A percentile compares a stretch with the other conserved stretches of the same genome.
These are phyloP conservation scores for Calephelis nemesis DNA, from an alignment of 1,140 invertebrate genomes.

Conservation along the genomic window DNA sequence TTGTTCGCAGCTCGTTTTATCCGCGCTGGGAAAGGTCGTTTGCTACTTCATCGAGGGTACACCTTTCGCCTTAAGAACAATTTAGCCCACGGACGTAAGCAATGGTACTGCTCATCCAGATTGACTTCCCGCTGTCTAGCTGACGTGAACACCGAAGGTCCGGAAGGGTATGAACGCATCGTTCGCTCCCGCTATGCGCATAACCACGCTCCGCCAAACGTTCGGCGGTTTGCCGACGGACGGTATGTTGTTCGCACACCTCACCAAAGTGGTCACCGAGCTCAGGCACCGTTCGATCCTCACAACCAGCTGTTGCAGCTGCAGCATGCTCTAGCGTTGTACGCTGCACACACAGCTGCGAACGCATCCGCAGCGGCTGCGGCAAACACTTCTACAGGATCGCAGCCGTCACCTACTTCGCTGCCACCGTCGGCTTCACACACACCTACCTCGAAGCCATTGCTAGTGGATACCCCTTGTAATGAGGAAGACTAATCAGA, in stretches of 20 bases:
- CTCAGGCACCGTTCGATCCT: conserved; percentile 64
- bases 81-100: conserved; percentile 68
- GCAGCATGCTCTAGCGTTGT: conserved; percentile 68
- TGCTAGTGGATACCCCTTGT: conserved; percentile 68
- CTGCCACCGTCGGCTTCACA: conserved; percentile 49
- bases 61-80: conserved; percentile 74
- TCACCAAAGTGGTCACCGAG: conserved; percentile 69
- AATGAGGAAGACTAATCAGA: conserved; percentile 60
- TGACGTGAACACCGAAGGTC: conserved; percentile 70
- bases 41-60: conserved; percentile 69
- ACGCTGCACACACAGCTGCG: conserved; percentile 64
- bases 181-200: conserved; percentile 69
- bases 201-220: conserved; percentile 71
- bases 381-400: conserved; percentile 39
- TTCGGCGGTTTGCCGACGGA: conserved; percentile 69
- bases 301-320: conserved; percentile 70
- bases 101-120: conserved; percentile 73
- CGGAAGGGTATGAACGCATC: conserved; percentile 70
- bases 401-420: conserved; percentile 54
- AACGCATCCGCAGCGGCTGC: conserved; percentile 44
- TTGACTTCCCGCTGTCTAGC: conserved; percentile 69
- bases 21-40: conserved; percentile 67
- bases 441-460: conserved; percentile 52
- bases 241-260: conserved; percentile 73
- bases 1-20: conserved; percentile 66